Evolutionary conservation across 2,888 invertebrate genomes (phyloP).

Genomic region (Ernsta delagoae): DNA sequence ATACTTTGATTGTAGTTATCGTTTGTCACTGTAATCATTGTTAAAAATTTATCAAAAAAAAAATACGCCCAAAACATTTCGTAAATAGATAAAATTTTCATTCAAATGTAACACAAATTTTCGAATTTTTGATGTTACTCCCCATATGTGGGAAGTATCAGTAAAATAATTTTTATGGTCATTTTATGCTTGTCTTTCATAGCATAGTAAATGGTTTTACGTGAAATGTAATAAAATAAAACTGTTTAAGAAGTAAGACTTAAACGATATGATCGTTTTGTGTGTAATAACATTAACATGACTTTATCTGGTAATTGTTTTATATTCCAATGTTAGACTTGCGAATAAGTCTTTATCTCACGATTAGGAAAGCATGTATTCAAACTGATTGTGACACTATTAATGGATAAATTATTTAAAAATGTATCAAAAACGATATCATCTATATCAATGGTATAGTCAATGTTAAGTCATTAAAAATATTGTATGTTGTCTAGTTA

Average conservation of each 20-base stretch:
- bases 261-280: background rate
- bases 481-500: conserved; percentile 70
- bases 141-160: too few species aligned
- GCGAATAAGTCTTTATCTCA: background rate
- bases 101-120: too few species aligned
- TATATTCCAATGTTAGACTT: background rate
- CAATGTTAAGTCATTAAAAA: conserved; percentile 76
- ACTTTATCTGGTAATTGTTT: background rate
- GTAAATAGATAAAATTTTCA: too few species aligned
- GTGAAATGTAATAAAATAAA: background rate
- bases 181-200: background rate
- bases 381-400: too few species aligned
- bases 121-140: too few species aligned
- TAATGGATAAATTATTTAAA: conserved; percentile 5
- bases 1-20: too few species aligned
- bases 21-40: too few species aligned
- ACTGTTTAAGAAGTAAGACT: background rate
- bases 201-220: background rate
- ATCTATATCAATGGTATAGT: conserved; percentile 52
- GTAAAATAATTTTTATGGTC: too few species aligned
- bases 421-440: conserved; percentile 28
- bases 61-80: too few species aligned
- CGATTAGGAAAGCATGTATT: background rate
- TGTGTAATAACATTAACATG: background rate
- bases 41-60: too few species aligned